phyloP scores from a whole-genome alignment of 2,797 vertebrate genomes.

The Zalophus californianus region DNA sequence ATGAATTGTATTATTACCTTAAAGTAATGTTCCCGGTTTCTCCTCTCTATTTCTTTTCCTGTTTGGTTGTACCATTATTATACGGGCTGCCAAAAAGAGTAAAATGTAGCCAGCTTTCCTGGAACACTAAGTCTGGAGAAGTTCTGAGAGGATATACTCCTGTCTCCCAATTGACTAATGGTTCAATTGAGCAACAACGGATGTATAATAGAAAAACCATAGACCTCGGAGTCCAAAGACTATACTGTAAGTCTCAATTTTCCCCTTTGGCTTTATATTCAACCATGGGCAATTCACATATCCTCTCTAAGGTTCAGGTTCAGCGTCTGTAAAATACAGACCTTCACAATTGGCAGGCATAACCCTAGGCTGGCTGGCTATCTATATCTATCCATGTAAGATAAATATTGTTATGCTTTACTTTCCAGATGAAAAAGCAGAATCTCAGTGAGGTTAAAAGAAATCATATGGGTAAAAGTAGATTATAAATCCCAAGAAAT shows the following conservation, averaged over 20 bases:
- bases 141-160: neutral
- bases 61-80: neutral
- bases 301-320: conserved; percentile 10
- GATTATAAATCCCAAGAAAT: neutral
- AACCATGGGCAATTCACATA: neutral
- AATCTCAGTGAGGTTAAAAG: neutral
- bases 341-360: neutral
- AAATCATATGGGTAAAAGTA: neutral
- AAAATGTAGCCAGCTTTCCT: conserved; percentile 13
- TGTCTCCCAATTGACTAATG: neutral
- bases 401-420: neutral
- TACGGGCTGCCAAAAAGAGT: neutral
- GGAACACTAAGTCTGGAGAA: conserved; percentile 24
- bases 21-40: conserved; percentile 33
- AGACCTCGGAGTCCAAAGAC: conserved; percentile 12
- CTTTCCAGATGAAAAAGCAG: conserved; percentile 30
- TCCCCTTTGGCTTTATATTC: conserved; percentile 1
- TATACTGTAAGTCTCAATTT: neutral
- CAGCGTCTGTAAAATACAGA: neutral
- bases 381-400: neutral
- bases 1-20: conserved; percentile 53
- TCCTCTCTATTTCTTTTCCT: conserved; percentile 26
- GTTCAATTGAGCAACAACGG: conserved; percentile 26
- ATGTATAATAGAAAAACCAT: conserved; percentile 46
- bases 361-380: neutral